A percentile compares a stretch with the other conserved stretches of the same genome.
phyloP scores from a whole-genome alignment of 2,113 vertebrate species.

The Colossoma macropomum region DNA sequence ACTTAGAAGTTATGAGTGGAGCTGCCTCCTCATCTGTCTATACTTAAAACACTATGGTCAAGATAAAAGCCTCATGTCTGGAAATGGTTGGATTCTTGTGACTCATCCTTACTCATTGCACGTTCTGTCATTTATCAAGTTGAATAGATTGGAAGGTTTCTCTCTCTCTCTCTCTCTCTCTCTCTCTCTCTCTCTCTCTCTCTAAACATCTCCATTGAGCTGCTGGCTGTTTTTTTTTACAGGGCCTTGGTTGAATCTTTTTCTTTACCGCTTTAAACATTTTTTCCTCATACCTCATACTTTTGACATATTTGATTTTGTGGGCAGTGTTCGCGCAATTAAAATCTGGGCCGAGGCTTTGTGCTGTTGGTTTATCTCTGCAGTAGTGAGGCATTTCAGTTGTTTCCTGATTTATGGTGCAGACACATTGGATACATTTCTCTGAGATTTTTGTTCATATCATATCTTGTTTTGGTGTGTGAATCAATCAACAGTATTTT shows the following conservation, averaged over 20 bases:
- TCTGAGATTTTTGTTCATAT: not conserved
- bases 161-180: not conserved
- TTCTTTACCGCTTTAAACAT: no score
- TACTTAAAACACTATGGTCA: not conserved
- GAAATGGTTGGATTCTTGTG: not conserved
- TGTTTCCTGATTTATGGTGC: not conserved
- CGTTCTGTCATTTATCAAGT: not conserved
- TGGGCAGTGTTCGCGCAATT: not conserved
- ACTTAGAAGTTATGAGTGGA: not conserved
- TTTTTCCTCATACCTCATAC: not conserved
- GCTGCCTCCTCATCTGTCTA: not conserved
- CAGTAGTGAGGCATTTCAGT: not conserved
- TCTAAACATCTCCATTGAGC: not conserved
- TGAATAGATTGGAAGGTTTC: not conserved
- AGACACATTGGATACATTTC: not conserved
- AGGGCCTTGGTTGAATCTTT: no score
- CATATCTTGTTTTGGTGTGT: not conserved
- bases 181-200: not conserved
- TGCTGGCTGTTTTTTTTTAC: no score
- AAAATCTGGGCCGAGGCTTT: not conserved
- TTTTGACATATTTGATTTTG: not conserved
- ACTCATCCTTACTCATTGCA: not conserved
- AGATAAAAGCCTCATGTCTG: constrained; percentile 7
- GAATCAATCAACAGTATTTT: no score
- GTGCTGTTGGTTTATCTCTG: not conserved